Base-by-base conservation (phyloP, 2,113 vertebrate species). In the Panthera tigris region DNA sequence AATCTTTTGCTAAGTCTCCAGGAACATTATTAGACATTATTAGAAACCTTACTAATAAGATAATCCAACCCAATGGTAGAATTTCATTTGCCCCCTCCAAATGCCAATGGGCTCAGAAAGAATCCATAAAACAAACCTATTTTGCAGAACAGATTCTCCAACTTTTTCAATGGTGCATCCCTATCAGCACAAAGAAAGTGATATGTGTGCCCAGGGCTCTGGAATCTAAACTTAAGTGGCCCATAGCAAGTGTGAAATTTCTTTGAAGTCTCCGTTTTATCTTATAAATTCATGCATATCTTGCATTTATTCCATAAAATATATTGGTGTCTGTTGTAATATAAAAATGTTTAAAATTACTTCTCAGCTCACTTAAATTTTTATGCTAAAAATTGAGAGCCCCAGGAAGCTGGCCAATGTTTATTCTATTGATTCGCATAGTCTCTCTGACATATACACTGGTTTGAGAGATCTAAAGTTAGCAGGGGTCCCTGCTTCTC, bases 241-340 rank as follows among this genome's bases (percentile, higher is more conserved):
- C 89, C 68, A 45, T 45, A 94, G 94, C 48, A 94, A 94, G 69
- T 81, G 69, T 95, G 84, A 97, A 96, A 92, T 96, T 95, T 81
- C 94, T 96, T 97, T 97, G 93, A 98, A 96, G 74, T 98, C 41
- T 95, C 71, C 0, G 0, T 95, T 97, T 98, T 97, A 97, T 94
- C 78, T 96, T 63, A 86, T 36, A 96, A 94, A 93, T 85, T 80
- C 63, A 95, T 94, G 91, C 68, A 66, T 92, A 94, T 84, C 61
- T 97, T 94, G 27, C 39, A 95, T 95, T 96, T 95, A 92, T 86
- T 92, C 13, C 48, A 94, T 68, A 55, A 83, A 55, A 83, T 65
- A 41, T 65, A 74, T 74, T 95, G 87, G 68, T 86, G 33, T 88
- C 97, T 95, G 27, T 91, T 92, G 23, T 88, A 94, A 92, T 92